A percentile compares a stretch with the other conserved stretches of the same genome.
Evolutionary conservation across 2,113 vertebrate species (phyloP).

Genomic region (Oceanites oceanicus): DNA sequence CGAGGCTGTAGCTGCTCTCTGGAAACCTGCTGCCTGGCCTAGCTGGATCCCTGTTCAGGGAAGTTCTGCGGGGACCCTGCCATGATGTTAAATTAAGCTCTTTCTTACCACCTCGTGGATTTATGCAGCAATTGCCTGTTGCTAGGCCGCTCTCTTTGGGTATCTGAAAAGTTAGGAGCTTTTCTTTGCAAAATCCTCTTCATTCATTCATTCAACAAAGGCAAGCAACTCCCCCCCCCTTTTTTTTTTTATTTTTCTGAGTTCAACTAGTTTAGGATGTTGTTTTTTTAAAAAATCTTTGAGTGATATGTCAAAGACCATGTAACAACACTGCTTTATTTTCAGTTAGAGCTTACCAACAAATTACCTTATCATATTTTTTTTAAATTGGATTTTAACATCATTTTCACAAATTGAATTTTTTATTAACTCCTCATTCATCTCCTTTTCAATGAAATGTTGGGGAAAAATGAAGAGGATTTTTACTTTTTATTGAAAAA

Average conservation of each 20-base stretch:
- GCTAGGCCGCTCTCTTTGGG: background rate
- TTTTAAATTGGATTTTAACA: background rate
- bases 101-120: slow-evolving; percentile 61
- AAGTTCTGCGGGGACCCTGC: background rate
- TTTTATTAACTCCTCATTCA: background rate
- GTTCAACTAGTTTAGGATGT: background rate
- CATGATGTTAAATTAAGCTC: background rate
- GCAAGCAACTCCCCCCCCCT: background rate
- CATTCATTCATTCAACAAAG: background rate
- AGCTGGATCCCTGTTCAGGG: background rate
- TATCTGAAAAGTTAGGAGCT: background rate
- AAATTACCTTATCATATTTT: background rate
- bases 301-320: background rate
- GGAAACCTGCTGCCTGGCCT: background rate
- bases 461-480: background rate
- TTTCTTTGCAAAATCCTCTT: background rate
- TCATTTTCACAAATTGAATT: background rate
- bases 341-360: background rate
- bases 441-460: background rate
- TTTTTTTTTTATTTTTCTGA: accelerated
- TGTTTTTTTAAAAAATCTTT: background rate
- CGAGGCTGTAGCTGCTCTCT: background rate
- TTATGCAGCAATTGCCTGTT: background rate
- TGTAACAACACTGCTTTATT: background rate
- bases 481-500: background rate